Conservation (phyloP, 2,797 vertebrate species). For the Limnodromus scolopaceus region DNA sequence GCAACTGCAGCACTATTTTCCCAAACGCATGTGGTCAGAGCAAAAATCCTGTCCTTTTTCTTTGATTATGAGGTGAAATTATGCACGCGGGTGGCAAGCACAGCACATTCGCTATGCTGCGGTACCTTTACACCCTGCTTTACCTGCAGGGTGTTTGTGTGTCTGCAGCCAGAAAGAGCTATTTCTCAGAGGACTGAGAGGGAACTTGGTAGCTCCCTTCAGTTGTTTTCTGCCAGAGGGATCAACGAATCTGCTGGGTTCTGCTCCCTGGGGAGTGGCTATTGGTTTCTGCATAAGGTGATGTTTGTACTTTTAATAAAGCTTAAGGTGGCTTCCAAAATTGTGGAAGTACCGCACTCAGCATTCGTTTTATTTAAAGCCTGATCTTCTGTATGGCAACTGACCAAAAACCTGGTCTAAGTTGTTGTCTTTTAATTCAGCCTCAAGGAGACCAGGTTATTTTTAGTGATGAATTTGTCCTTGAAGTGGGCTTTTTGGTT, state of each 20-base stretch:
- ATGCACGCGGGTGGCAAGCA: background rate
- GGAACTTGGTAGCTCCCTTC: background rate
- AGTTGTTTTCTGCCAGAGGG: background rate
- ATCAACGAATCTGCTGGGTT: background rate
- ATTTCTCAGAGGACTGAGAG: background rate
- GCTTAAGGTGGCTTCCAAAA: background rate
- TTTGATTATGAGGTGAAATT: background rate
- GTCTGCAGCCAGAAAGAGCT: background rate
- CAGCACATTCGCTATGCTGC: background rate
- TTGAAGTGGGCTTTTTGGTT: background rate
- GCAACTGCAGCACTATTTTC: background rate
- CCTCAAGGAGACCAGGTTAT: background rate
- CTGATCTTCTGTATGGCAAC: slow-evolving; percentile 48
- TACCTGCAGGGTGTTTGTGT: background rate
- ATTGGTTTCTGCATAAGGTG: background rate
- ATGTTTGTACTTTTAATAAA: background rate
- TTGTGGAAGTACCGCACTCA: accelerated
- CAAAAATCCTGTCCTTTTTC: background rate
- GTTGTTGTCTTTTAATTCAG: background rate
- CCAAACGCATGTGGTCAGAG: background rate
- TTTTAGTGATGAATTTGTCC: background rate
- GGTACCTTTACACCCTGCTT: background rate
- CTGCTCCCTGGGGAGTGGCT: background rate
- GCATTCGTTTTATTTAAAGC: background rate
- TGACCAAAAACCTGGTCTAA: background rate